Evolutionary conservation across 2,113 vertebrate species (phyloP).

Genomic region (Genyomyrus donnyi): DNA sequence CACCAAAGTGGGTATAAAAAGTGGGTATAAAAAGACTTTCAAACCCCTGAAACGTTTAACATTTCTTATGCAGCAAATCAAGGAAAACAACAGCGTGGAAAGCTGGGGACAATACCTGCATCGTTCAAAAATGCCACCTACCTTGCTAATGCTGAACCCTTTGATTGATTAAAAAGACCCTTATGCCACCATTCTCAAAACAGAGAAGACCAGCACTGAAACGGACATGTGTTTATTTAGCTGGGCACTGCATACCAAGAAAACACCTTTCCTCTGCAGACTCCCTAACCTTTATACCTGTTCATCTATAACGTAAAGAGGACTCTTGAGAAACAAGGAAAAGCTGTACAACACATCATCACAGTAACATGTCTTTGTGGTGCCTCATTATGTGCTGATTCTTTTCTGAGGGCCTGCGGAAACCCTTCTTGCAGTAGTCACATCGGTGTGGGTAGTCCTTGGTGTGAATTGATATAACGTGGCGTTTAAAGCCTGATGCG

Average conservation of each 20-base stretch:
- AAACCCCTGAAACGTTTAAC: constrained; percentile 63
- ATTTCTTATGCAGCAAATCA: constrained; percentile 48
- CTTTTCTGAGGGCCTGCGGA: constrained; percentile 95
- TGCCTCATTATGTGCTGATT: constrained; percentile 98
- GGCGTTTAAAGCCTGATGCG: constrained; percentile 97
- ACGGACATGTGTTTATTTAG: constrained; percentile 62
- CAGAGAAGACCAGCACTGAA: constrained; percentile 47
- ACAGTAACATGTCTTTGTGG: constrained; percentile 92
- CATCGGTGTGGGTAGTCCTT: constrained; percentile 98
- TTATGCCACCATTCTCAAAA: constrained; percentile 67
- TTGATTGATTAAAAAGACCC: constrained; percentile 46
- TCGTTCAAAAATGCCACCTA: background rate
- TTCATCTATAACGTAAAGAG: constrained; percentile 22
- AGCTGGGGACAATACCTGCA: constrained; percentile 36
- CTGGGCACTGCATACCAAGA: background rate
- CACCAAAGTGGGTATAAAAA: constrained; percentile 63
- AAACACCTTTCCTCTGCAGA: background rate
- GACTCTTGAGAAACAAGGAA: background rate
- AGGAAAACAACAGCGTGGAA: constrained; percentile 30
- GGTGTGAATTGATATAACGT: constrained; percentile 98
- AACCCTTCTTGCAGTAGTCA: constrained; percentile 98
- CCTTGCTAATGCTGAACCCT: constrained; percentile 16
- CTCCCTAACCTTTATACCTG: background rate
- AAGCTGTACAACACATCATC: constrained; percentile 33
- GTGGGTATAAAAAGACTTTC: constrained; percentile 63